Evolutionary conservation across 2,113 vertebrate genomes (phyloP), one percentile per base, ranked within the genome.

Genomic region (Calidris pugnax): DNA sequence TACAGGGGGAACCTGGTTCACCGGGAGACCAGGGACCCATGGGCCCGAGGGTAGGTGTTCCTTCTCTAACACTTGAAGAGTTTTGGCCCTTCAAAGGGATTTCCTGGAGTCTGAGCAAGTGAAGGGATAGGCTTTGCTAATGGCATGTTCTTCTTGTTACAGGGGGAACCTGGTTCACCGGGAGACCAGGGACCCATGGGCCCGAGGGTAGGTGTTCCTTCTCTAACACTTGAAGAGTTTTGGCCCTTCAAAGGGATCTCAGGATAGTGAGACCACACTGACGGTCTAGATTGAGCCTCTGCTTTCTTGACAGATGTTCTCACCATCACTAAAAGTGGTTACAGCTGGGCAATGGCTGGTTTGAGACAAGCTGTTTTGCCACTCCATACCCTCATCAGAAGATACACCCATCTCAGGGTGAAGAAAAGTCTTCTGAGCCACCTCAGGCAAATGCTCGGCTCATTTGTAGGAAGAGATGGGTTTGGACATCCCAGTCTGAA

Each of bases 21-120:
- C 79, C 89, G 3, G 99, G 99, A 88, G 90, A 97, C 22, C 98
- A 98, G 82, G 99, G 99, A 72, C 98, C 98, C 68, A 79, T 98
- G 87, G 99, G 99, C 95, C 98, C 98, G 83, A 98, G 98, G 98
- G 99, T 99, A 97, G 79, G 98, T 98, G 23, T 59, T 43, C 11
- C 16, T 93, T 72, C 77, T 28, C 28, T 48, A 20, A 33, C 16
- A 6, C 33, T 50, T 37, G 15, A 45, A 64, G 21, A 64, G 27
- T 60, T 85, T 60, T 39, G 48, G 48, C 22, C 6, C 30, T 82
- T 75, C 81, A 68, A 8, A 56, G 15, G 48, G 12, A 3, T 63
- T 20, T 51, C 10, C n/a, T 89, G 26, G 10, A 30, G 55, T 45
- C 59, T 20, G 26, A 51, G 47, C 27, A 57, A 48, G 35, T 20